phyloP scores from a whole-genome alignment of 1,140 invertebrate species.

The Drosophila prosaltans region DNA sequence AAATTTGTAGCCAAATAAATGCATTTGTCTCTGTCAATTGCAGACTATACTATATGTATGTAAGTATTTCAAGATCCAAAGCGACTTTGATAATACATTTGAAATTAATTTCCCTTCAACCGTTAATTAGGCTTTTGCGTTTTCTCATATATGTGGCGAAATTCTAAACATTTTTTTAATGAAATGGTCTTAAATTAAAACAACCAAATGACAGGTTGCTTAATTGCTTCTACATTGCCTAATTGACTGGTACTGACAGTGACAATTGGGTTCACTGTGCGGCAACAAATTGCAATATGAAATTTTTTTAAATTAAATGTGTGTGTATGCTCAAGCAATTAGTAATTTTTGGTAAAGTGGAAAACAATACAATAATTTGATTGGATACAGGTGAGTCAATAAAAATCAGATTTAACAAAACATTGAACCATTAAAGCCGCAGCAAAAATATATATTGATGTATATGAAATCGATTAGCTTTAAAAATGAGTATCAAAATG shows the following conservation, averaged over 20 bases:
- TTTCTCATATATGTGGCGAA: neutral
- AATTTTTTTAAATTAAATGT: neutral
- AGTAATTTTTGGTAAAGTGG: neutral
- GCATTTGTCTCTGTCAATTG: constrained; percentile 38
- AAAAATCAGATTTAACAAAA: neutral
- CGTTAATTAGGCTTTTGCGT: neutral
- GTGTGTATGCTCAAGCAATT: neutral
- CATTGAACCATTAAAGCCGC: neutral
- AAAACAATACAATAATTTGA: neutral
- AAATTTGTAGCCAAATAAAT: constrained; percentile 28
- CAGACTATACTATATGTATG: neutral
- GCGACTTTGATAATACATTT: neutral
- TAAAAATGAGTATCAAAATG: no score
- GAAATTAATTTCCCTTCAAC: neutral
- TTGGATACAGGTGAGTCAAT: neutral
- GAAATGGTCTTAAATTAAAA: neutral
- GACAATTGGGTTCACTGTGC: neutral
- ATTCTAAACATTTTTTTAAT: neutral
- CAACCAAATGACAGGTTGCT: neutral
- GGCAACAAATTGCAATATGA: neutral
- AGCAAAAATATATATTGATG: no score
- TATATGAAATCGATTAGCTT: no score
- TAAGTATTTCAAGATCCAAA: neutral
- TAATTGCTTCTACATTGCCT: neutral
- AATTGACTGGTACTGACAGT: neutral